Base-by-base conservation (phyloP, 2,113 vertebrate genomes). In the Laterallus jamaicensis region DNA sequence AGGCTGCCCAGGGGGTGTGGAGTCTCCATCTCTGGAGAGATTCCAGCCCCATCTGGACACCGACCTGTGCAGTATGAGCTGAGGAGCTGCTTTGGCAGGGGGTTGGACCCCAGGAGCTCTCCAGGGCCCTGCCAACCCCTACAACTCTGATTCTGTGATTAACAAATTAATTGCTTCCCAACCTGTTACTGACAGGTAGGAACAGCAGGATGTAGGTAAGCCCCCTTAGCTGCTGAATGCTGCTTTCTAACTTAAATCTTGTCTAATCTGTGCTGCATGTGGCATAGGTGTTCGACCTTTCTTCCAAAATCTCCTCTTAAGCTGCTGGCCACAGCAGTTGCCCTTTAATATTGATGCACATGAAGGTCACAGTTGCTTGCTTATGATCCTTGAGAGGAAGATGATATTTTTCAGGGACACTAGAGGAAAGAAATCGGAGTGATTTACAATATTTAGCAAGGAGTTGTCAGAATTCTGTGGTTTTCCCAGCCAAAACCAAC, bases 361-460 rank as follows among this genome's bases (percentile, higher is more conserved):
- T 39, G 79, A 88, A 93, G 67, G 85, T 92, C 92, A 93, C 59
- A 37, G 44, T 62, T 85, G 32, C 70, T 95, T 82, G 40, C 77
- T 89, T 11, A 21, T 60, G 56, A 59, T 75, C 12, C 67, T 68
- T 75, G 56, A 59, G 68, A 86, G 77, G 74, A 91, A 80, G 52
- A 62, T 62, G 18, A 8, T 80, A 80, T 90, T 95, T 91, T 92
- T 71, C 73, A 86, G 69, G 47, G 78, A 59, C 59, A n/a, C 56
- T 17, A 32, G 49, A 75, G n/a, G 56, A 70, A 92, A 24, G 49
- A 88, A 91, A 71, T 82, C 13, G 14, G 59, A 83, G 42, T 54
- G 37, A 75, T 79, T 81, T 77, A n/a, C n/a, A 83, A 20, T 59
- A 88, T 78, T 92, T 60, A 83, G n/a, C 64, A 81, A 49, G 8